Base-by-base conservation (phyloP, 2,113 vertebrate genomes). In the Oreochromis aureus region DNA sequence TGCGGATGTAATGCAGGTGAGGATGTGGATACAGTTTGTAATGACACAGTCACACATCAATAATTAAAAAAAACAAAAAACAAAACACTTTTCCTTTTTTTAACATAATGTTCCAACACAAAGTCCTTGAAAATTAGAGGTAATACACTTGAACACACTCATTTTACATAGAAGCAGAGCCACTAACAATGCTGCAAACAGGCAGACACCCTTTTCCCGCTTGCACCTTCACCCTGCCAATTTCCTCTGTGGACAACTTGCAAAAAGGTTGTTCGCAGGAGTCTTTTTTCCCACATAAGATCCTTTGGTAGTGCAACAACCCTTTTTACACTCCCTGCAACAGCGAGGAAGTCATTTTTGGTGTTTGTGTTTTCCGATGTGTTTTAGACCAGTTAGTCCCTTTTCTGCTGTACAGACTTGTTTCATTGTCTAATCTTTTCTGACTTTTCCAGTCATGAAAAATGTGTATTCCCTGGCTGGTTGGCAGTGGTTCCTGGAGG, bases 201-300 rank as follows among this genome's bases (percentile, higher is more conserved):
- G 32, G 53, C 7, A 30, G 24, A 59, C 10, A 22, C 46, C 10
- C 2, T 51, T 87, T 85, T 48, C 54, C 46, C 19, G 1, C 41
- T 55, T 78, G 56, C 66, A 89, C 89, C 55, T 24, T 81, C 73
- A 71, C n/a, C 16, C 8, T 39, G 56, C 19, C 51, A 69, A 73
- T 55, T 69, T 87, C 58, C 63, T 63, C 10, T 16, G 59, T 76
- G 2, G 7, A 19, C n/a, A 63, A 5, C 10, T n/a, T 80, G 63
- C 69, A 58, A 86, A 78, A 78, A 84, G 46, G 24, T 58, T 86
- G 41, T 82, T 69, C 44, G 30, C 34, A 58, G 53, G 59, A 80
- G 13, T 82, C 22, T 13, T 2, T 84, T 81, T 76, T 34, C 46
- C 44, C 48, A 12, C 19, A 9, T 39, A 19, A 84, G 30, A 78